Base-by-base conservation (phyloP, 2,888 invertebrate species). In the Epinotia bilunana region DNA sequence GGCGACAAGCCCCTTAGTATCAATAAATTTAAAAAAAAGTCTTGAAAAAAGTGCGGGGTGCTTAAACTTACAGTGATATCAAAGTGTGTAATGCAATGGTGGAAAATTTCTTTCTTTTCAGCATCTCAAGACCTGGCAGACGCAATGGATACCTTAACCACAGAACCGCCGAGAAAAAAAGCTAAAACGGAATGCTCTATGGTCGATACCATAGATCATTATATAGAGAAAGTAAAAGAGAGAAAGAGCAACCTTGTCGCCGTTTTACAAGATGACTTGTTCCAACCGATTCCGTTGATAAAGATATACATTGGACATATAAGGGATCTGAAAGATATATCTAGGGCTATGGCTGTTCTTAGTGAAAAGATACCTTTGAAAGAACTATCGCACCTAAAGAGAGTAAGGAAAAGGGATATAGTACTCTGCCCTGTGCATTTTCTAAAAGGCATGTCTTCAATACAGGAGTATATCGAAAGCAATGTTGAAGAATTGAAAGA, bases 301-400 rank as follows among this genome's bases (percentile, higher is more conserved):
- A 91, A 95, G 77, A 96, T 96, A 0, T 96, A 95, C 82, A 91
- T 95, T 3, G 96, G 95, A 6, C 91, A 90, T 58, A 92, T 97
- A 23, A 93, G 90, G 72, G 93, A 96, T 74, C 94, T 94, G 28
- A 96, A 95, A 83, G 89, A 94, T 16, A 95, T 95, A 60, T 97
- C 97, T 0, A 92, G 88, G 76, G 92, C 96, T 0, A 95, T 98
- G 60, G 80, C 90, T 33, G 87, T 94, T 58, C 87, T 97, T 16
- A 96, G 95, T 79, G 90, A 95, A 43, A 91, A 93, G 43, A 80
- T 95, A 55, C 96, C 97, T 0, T 82, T 97, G 5, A 93, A 94
- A 18, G 92, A 94, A 18, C 89, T 97, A 12, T 94, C 94, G 63
- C 97, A 98, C 88, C 90, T 98, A 20, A 98, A 98, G 86, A 94